These are phyloP conservation scores for Hippocampus abdominalis DNA, from an alignment of 2,113 vertebrate genomes.

Conservation along the genomic window DNA sequence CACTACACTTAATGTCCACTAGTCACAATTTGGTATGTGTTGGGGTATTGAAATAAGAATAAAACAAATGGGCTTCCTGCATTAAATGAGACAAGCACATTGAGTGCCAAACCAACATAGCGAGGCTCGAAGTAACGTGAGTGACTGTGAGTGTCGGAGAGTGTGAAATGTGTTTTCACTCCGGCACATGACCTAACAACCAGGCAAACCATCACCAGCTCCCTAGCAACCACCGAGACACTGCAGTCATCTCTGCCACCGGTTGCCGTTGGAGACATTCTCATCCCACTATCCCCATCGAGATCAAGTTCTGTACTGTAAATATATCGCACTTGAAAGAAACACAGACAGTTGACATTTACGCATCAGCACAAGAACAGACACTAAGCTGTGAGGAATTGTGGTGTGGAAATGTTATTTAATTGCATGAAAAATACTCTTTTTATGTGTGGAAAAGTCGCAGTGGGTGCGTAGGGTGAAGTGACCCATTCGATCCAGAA, in stretches of 20 bases:
- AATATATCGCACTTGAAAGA: not conserved
- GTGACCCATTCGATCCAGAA: no score
- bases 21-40: not conserved
- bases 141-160: not conserved
- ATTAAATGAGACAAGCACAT: not conserved
- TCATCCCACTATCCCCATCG: not conserved
- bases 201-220: slow-evolving; percentile 39
- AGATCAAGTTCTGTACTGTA: not conserved
- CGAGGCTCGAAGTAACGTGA: not conserved
- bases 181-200: slow-evolving; percentile 27
- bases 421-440: no score
- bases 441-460: no score
- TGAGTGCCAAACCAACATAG: not conserved
- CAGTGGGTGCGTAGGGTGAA: no score
- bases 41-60: not conserved
- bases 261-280: slow-evolving; percentile 32
- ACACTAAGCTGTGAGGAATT: no score
- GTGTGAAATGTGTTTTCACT: slow-evolving; percentile 6
- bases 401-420: no score
- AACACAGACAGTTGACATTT: not conserved
- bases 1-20: not conserved
- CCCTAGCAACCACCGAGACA: slow-evolving; percentile 46
- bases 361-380: not conserved
- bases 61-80: not conserved
- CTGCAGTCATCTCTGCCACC: slow-evolving; percentile 12